phyloP scores from a whole-genome alignment of 2,888 invertebrate species.

The Chironomus riparius region DNA sequence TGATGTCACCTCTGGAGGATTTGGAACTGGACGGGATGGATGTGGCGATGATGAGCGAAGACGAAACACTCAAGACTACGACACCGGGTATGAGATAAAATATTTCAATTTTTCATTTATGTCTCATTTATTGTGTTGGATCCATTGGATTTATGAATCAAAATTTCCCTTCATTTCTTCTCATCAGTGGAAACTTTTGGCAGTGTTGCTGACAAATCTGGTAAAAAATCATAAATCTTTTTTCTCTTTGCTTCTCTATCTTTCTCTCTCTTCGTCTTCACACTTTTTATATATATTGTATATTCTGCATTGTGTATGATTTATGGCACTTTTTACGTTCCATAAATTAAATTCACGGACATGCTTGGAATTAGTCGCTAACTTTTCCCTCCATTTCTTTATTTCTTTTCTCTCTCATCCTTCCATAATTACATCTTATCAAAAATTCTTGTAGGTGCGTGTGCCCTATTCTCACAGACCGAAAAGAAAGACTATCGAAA shows the following conservation, averaged over 20 bases:
- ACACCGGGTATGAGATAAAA: not conserved
- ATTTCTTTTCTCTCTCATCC: not conserved
- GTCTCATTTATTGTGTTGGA: no score
- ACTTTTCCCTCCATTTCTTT: not conserved
- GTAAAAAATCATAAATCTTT: conserved; percentile 2
- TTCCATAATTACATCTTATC: no score
- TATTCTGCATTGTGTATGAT: not conserved
- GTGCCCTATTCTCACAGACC: conserved; percentile 16
- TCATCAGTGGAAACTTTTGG: conserved; percentile 17
- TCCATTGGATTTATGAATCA: not conserved
- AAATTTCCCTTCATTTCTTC: not conserved
- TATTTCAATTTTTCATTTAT: not conserved
- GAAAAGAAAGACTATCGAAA: conserved; percentile 24
- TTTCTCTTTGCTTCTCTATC: not conserved
- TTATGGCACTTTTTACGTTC: no score
- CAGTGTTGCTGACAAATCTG: conserved; percentile 27
- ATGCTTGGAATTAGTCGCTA: no score
- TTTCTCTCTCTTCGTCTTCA: not conserved
- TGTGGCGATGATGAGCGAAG: conserved; percentile 14
- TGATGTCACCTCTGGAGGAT: conserved; percentile 18
- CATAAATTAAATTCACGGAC: no score
- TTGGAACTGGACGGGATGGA: conserved; percentile 24
- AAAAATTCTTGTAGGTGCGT: conserved; percentile 17
- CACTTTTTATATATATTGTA: not conserved
- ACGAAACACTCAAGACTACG: conserved; percentile 22